phyloP scores from a whole-genome alignment of 1,140 invertebrate species.

The Philotrypesis tridentata region DNA sequence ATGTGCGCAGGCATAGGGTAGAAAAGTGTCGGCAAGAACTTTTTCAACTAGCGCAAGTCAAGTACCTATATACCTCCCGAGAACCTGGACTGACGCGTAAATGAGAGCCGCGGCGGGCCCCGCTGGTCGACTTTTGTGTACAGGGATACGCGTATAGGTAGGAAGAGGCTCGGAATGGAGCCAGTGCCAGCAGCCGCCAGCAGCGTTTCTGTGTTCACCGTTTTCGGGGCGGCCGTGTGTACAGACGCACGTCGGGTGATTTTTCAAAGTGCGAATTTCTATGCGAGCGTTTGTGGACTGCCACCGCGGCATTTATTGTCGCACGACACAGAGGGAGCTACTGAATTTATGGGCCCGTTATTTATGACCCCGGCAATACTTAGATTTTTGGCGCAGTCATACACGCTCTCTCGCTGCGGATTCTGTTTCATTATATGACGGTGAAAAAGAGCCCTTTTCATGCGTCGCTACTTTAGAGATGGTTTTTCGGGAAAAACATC shows the following conservation, averaged over 20 bases:
- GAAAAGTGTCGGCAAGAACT: no score
- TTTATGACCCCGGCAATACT: constrained; percentile 25
- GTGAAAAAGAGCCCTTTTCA: constrained; percentile 27
- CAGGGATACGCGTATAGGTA: no score
- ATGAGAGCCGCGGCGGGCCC: no score
- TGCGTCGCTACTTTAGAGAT: neutral
- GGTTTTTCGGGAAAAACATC: neutral
- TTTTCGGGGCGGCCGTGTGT: neutral
- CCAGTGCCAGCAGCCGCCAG: neutral
- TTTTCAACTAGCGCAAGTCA: constrained; percentile 51
- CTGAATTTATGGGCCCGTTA: constrained; percentile 38
- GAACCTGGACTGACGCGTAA: neutral
- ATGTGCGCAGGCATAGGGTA: no score
- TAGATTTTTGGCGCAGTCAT: neutral
- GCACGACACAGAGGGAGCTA: neutral
- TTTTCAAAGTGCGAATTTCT: constrained; percentile 42
- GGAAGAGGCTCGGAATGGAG: neutral
- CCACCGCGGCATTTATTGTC: constrained; percentile 10
- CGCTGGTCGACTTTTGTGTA: neutral
- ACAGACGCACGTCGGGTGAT: neutral
- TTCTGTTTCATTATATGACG: constrained; percentile 16
- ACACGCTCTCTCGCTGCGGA: neutral
- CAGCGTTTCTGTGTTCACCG: neutral
- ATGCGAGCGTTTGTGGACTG: neutral
- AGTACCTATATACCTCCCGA: constrained; percentile 40